Percentiles rank a stretch among this genome's conserved stretches.
phyloP scores from a whole-genome alignment of 1,140 invertebrate species.

The Papilio glaucus region DNA sequence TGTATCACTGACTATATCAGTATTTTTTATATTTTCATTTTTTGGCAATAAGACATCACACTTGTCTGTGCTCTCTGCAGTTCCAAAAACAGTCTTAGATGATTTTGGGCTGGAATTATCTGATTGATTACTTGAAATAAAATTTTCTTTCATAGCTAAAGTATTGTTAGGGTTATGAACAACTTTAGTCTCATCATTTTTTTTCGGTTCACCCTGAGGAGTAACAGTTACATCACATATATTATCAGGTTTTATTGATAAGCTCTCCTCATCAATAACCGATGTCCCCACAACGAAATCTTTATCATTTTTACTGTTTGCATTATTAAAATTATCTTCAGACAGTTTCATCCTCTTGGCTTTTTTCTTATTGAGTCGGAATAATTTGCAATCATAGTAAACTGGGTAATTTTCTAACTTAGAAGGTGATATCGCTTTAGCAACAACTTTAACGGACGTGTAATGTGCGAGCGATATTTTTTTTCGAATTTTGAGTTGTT shows the following conservation, averaged over 20 bases:
- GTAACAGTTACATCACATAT: slow-evolving; percentile 7
- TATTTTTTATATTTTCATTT: not conserved
- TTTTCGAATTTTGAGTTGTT: slow-evolving; percentile 58
- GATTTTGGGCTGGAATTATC: slow-evolving; percentile 1
- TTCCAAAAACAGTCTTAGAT: not conserved
- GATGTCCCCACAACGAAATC: not conserved
- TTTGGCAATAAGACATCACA: no score
- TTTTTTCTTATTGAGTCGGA: slow-evolving; percentile 45
- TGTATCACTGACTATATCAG: slow-evolving; percentile 27
- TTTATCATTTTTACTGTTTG: slow-evolving; percentile 17
- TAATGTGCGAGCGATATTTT: slow-evolving; percentile 67
- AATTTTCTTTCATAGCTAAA: not conserved
- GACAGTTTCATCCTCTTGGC: slow-evolving; percentile 6
- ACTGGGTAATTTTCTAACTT: slow-evolving; percentile 67
- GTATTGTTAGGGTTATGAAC: not conserved
- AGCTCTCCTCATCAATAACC: not conserved
- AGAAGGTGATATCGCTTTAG: slow-evolving; percentile 52
- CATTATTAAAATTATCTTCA: slow-evolving; percentile 23
- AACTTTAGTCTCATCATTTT: slow-evolving; percentile 21
- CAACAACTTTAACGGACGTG: slow-evolving; percentile 64
- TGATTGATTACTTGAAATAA: not conserved
- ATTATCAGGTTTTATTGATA: slow-evolving; percentile 6
- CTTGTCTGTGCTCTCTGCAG: not conserved
- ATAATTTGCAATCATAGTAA: slow-evolving; percentile 67
- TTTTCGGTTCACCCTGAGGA: not conserved